Conservation (phyloP, 2,888 invertebrate species). For the Oxycera nigricornis region DNA sequence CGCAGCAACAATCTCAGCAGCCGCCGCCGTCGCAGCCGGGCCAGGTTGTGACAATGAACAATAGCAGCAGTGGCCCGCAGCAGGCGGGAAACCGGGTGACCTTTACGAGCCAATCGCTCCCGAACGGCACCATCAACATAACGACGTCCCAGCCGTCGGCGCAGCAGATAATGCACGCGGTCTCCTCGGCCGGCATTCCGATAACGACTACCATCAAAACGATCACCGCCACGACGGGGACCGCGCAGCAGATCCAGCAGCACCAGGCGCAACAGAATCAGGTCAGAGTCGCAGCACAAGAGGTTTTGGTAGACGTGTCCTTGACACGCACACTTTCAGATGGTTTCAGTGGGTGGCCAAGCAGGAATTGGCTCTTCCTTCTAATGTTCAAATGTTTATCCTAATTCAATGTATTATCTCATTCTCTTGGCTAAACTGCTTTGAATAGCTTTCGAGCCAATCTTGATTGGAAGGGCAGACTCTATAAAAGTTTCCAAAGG, state of each 20-base stretch:
- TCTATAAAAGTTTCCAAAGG: too few species aligned
- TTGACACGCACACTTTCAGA: too few species aligned
- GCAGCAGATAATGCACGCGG: slow-evolving; percentile 60
- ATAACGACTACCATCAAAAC: slow-evolving; percentile 62
- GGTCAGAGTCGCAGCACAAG: slow-evolving; percentile 5
- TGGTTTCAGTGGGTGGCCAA: too few species aligned
- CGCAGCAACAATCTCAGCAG: slow-evolving; percentile 40
- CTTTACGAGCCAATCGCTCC: slow-evolving; percentile 70
- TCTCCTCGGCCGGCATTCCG: slow-evolving; percentile 64
- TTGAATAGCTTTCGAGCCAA: too few species aligned
- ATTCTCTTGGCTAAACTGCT: too few species aligned
- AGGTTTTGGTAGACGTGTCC: too few species aligned
- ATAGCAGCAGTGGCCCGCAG: slow-evolving; percentile 50
- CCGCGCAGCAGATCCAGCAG: slow-evolving; percentile 52
- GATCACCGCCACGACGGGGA: slow-evolving; percentile 54
- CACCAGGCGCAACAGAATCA: slow-evolving; percentile 50
- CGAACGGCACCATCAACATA: slow-evolving; percentile 75
- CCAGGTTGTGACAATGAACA: slow-evolving; percentile 60
- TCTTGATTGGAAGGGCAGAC: too few species aligned
- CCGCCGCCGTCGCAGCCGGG: slow-evolving; percentile 53
- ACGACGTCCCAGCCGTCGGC: slow-evolving; percentile 56
- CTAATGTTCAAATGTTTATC: too few species aligned
- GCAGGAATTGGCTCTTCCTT: too few species aligned
- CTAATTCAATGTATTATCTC: too few species aligned
- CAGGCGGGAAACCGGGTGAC: slow-evolving; percentile 66